phyloP scores from a whole-genome alignment of 2,113 vertebrate genomes.

The Tachuris rubrigastra region DNA sequence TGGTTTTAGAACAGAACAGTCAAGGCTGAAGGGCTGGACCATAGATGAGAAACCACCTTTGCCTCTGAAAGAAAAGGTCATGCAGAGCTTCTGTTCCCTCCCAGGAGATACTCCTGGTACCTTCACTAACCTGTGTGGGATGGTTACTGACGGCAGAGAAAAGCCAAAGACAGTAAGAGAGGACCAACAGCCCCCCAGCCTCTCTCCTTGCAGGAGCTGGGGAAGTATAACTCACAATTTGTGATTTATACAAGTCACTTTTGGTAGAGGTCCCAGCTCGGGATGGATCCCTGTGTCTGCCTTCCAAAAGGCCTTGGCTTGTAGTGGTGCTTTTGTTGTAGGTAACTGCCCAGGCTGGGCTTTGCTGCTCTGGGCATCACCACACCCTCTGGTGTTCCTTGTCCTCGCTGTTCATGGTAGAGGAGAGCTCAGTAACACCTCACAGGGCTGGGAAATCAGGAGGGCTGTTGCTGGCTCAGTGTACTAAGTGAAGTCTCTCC shows the following conservation, averaged over 20 bases:
- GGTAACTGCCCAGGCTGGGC: background rate
- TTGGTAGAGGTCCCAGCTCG: background rate
- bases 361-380: background rate
- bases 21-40: background rate
- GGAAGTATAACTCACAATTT: background rate
- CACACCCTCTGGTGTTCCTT: background rate
- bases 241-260: no score
- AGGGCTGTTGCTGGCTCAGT: background rate
- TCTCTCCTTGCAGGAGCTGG: background rate
- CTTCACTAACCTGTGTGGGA: background rate
- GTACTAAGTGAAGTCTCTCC: background rate
- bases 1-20: background rate
- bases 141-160: fast-evolving
- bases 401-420: background rate
- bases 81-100: background rate
- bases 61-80: background rate
- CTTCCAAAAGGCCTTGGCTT: background rate
- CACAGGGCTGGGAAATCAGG: background rate
- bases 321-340: no score
- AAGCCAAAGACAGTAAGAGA: background rate
- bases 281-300: background rate
- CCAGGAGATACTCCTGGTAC: background rate
- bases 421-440: fast-evolving
- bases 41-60: background rate
- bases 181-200: background rate